Evolutionary conservation across 2,888 invertebrate species (phyloP).

Genomic region (Diloba caeruleocephala): DNA sequence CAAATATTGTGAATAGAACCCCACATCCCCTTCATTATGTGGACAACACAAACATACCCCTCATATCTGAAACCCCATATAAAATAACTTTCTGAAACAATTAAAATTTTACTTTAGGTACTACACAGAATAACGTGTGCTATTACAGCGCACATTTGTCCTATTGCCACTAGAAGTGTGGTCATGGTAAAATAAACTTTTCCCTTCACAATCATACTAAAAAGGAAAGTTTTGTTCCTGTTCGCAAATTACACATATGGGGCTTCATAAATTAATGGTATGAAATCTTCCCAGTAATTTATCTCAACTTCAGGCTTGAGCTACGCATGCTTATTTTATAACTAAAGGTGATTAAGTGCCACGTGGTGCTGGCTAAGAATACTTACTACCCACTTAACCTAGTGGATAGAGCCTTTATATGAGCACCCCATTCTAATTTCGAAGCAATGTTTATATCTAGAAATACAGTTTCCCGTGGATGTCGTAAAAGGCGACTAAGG

Average conservation of each 20-base stretch:
- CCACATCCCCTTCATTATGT: slow-evolving; percentile 10
- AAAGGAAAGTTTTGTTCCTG: slow-evolving; percentile 32
- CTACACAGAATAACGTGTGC: slow-evolving; percentile 39
- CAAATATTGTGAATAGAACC: slow-evolving; percentile 19
- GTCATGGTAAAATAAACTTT: slow-evolving; percentile 62
- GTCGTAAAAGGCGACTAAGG: no score
- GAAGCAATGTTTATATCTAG: no score
- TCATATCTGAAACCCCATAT: slow-evolving; percentile 34
- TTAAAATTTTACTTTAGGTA: slow-evolving; percentile 53
- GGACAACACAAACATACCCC: slow-evolving; percentile 13
- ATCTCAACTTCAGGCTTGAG: no score
- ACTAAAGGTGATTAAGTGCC: no score
- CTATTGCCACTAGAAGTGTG: slow-evolving; percentile 52
- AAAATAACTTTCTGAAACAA: slow-evolving; percentile 56
- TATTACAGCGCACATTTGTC: slow-evolving; percentile 51
- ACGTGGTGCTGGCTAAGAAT: no score
- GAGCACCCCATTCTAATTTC: no score
- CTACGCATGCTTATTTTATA: no score
- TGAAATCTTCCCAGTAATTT: neutral
- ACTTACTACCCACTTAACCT: no score
- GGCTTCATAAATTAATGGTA: slow-evolving; percentile 27
- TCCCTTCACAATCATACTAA: slow-evolving; percentile 46
- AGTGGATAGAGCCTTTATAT: no score
- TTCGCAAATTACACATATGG: slow-evolving; percentile 4
- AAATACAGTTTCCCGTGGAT: no score